phyloP scores from a whole-genome alignment of 2,113 vertebrate genomes.

The crab-eating macaque (Macaca fascicularis) region T2T-MFA8v1.1 NC_088381.1:165630001-165630500 shows the following conservation, averaged over 20 bases:
- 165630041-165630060: background rate
- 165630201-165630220: background rate
- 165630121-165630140: background rate
- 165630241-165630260: background rate
- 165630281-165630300: background rate
- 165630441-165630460: too few relatives aligned
- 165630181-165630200: background rate
- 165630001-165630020: background rate
- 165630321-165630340: background rate
- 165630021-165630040: background rate
- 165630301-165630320: background rate
- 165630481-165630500: too few relatives aligned
- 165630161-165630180: background rate
- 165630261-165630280: accelerated
- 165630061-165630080: background rate
- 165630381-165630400: background rate
- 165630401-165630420: background rate
- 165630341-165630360: background rate
- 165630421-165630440: background rate
- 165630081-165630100: background rate
- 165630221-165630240: background rate
- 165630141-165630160: background rate
- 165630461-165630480: background rate
- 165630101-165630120: background rate
- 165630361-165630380: background rate